Evolutionary conservation across 2,797 vertebrate species (phyloP).

Genomic region (Lepilemur ruficaudatus): DNA sequence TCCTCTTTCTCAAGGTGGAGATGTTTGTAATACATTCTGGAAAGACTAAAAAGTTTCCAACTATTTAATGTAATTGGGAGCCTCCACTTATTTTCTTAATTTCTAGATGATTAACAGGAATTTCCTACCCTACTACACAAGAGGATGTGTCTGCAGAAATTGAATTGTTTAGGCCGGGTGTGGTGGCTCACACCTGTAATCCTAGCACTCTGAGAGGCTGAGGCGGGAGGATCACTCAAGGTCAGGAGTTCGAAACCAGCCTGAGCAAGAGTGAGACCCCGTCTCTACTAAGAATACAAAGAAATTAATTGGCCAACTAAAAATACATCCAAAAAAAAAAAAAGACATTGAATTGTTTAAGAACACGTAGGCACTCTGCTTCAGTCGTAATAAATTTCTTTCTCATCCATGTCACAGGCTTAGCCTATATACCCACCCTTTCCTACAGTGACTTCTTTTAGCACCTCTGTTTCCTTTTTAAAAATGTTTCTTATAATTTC

Average conservation of each 20-base stretch:
- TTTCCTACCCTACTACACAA: background rate
- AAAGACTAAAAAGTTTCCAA: background rate
- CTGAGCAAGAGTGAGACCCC: too few relatives aligned
- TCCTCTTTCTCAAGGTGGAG: background rate
- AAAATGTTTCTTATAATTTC: conserved; percentile 24
- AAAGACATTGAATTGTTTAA: background rate
- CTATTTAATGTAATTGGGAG: conserved; percentile 17
- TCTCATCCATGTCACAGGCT: background rate
- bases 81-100: background rate
- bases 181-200: too few relatives aligned
- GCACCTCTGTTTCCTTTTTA: background rate
- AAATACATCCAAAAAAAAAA: too few relatives aligned
- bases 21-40: background rate
- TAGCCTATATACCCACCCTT: background rate
- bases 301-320: too few relatives aligned
- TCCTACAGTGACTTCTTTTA: background rate
- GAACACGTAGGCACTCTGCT: background rate
- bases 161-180: background rate
- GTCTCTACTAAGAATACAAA: too few relatives aligned
- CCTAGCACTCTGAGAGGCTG: too few relatives aligned
- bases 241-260: too few relatives aligned
- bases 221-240: too few relatives aligned
- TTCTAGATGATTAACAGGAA: background rate
- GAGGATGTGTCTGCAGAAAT: background rate
- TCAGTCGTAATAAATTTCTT: background rate